Percentiles rank a stretch among this genome's conserved stretches.
These are phyloP conservation scores for Dendronephthya gigantea DNA, from an alignment of 64 coral and sea anemone species.

Conservation along the genomic window DNA sequence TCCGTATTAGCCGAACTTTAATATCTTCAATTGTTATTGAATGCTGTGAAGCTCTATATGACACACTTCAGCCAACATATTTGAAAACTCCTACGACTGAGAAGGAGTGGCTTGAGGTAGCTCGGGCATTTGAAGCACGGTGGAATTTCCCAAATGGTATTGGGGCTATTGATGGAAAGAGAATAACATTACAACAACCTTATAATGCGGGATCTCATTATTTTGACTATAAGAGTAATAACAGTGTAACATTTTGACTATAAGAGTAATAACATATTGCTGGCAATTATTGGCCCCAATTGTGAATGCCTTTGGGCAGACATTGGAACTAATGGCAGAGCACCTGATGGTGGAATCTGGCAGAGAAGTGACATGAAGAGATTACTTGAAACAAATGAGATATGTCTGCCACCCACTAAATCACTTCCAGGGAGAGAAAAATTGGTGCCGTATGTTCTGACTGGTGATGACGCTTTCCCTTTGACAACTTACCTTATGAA, in stretches of 20 bases:
- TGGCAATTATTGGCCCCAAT: constrained; percentile 15
- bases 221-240: no score
- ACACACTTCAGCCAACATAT: background rate
- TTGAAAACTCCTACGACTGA: background rate
- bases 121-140: background rate
- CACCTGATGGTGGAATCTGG: background rate
- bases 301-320: constrained; percentile 17
- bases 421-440: background rate
- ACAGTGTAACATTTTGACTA: no score
- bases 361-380: background rate
- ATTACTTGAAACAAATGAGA: background rate
- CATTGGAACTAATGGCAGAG: background rate
- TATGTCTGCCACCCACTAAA: background rate
- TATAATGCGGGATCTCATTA: background rate
- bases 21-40: constrained; percentile 36
- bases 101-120: background rate
- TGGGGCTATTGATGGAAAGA: background rate
- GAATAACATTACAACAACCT: background rate
- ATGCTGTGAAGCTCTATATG: constrained; percentile 19
- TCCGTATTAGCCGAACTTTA: constrained; percentile 24
- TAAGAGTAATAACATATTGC: background rate
- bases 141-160: background rate
- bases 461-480: constrained; percentile 42
- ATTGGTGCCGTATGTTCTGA: background rate
- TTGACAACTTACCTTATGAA: constrained; percentile 40